Conservation (phyloP, 1,140 invertebrate genomes). For the Drosophila ohnishii region DNA sequence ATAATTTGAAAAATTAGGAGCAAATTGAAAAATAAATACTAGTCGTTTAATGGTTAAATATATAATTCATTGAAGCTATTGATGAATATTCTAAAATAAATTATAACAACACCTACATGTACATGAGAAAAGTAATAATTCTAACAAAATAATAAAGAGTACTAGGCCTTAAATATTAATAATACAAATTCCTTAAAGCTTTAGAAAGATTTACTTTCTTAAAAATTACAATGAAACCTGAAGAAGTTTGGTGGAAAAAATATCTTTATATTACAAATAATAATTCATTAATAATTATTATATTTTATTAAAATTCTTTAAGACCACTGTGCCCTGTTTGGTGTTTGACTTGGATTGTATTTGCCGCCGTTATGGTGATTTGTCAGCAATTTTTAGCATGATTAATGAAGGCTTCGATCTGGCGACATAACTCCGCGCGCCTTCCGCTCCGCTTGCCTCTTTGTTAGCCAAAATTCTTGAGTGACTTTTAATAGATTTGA, state of each 20-base stretch:
- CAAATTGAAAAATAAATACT: neutral
- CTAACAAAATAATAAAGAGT: too few species aligned
- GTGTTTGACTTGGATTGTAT: constrained; percentile 25
- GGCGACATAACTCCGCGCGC: constrained; percentile 52
- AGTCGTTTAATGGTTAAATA: neutral
- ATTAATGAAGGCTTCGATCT: constrained; percentile 73
- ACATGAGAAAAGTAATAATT: too few species aligned
- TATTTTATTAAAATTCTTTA: neutral
- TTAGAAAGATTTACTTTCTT: too few species aligned
- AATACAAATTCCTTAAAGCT: too few species aligned
- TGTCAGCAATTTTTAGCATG: constrained; percentile 74
- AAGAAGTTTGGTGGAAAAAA: neutral
- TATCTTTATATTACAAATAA: neutral
- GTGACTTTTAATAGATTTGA: constrained; percentile 66
- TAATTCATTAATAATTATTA: neutral
- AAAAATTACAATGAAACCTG: too few species aligned
- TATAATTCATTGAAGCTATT: too few species aligned
- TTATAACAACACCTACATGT: too few species aligned
- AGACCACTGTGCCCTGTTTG: constrained; percentile 6
- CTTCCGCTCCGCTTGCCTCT: neutral
- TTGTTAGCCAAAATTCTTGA: constrained; percentile 65
- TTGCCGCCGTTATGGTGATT: constrained; percentile 69
- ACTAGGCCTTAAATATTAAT: too few species aligned
- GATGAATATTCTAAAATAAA: too few species aligned
- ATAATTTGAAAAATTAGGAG: neutral